phyloP scores from a whole-genome alignment of 2,113 vertebrate genomes.

The Sakesphorus luctuosus region DNA sequence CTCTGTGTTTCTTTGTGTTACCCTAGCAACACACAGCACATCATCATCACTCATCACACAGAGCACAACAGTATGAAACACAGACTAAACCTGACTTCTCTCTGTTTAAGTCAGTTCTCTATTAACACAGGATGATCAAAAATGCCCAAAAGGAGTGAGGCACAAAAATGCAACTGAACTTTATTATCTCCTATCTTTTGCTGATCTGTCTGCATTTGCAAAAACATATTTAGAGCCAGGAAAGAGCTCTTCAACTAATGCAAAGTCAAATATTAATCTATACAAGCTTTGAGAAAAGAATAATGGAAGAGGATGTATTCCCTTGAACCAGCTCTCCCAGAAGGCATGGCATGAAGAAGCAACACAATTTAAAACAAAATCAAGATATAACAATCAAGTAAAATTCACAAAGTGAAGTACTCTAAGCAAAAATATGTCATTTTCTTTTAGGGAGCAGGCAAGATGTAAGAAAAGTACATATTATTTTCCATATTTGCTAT shows the following conservation, averaged over 20 bases:
- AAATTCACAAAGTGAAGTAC: background rate
- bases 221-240: background rate
- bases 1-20: background rate
- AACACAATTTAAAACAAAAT: background rate
- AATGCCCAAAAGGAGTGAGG: background rate
- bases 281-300: background rate
- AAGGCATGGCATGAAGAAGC: background rate
- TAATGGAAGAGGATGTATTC: background rate
- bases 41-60: background rate
- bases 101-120: background rate
- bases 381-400: background rate
- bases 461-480: background rate
- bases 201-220: background rate
- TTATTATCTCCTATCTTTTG: background rate
- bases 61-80: background rate
- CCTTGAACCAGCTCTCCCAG: background rate
- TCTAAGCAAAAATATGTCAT: rapidly evolving
- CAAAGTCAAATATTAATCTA: background rate
- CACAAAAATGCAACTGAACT: background rate
- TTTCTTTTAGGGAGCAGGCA: background rate
- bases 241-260: background rate
- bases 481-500: background rate
- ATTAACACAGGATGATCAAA: background rate
- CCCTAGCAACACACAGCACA: conserved; percentile 31
- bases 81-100: background rate